These are phyloP conservation scores for Prionace glauca DNA, from an alignment of 2,797 vertebrate genomes.

Conservation along the genomic window DNA sequence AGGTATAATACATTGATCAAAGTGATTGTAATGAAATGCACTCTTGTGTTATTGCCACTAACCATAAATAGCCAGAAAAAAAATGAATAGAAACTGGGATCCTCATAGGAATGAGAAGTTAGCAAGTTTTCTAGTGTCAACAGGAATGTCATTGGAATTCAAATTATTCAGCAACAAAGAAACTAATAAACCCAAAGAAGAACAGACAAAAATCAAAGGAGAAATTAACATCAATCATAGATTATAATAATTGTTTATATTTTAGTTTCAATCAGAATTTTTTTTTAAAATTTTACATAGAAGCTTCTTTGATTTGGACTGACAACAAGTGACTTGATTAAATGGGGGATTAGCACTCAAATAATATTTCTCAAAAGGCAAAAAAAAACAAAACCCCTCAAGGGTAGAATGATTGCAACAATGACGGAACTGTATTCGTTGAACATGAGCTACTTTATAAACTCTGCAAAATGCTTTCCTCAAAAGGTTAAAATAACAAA, in stretches of 20 bases:
- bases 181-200: not conserved
- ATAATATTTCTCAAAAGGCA: not conserved
- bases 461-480: not conserved
- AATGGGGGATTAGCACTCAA: slow-evolving; percentile 12
- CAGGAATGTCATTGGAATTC: not conserved
- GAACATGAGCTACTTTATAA: slow-evolving; percentile 29
- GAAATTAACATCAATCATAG: slow-evolving; percentile 26
- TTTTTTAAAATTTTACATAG: not conserved
- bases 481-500: slow-evolving; percentile 37
- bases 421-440: slow-evolving; percentile 25
- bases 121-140: not conserved
- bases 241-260: slow-evolving; percentile 22
- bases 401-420: slow-evolving; percentile 12
- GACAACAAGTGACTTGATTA: not conserved
- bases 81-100: not conserved
- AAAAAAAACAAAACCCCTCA: not conserved
- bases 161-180: slow-evolving; percentile 7
- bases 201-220: slow-evolving; percentile 19
- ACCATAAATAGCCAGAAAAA: not conserved
- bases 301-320: slow-evolving; percentile 29
- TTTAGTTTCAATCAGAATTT: not conserved
- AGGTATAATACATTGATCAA: not conserved
- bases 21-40: not conserved
- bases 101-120: not conserved
- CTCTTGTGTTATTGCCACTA: not conserved